Evolutionary conservation across 2,888 invertebrate species (phyloP).

Genomic region (Dusona sp.): DNA sequence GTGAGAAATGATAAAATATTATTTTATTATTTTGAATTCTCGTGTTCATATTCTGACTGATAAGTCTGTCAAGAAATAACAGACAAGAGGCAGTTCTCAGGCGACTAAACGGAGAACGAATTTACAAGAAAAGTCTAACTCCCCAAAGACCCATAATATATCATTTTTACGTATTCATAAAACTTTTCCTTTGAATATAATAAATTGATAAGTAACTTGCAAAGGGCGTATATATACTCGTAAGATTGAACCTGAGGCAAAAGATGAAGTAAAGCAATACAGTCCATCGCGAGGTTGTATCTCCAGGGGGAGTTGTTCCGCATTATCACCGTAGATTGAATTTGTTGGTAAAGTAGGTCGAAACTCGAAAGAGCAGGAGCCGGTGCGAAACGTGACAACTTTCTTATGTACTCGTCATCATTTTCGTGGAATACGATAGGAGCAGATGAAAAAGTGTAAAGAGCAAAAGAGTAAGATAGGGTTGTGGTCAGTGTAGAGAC

Average conservation of each 20-base stretch:
- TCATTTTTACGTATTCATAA: slow-evolving; percentile 23
- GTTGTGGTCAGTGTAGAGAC: background rate
- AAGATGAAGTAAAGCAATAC: slow-evolving; percentile 38
- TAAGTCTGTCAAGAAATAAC: background rate
- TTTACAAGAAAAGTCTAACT: background rate
- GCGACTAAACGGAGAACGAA: background rate
- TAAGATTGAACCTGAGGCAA: background rate
- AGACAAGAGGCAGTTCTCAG: background rate
- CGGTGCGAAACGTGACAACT: slow-evolving; percentile 33
- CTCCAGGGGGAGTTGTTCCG: slow-evolving; percentile 39
- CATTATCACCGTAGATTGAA: slow-evolving; percentile 64
- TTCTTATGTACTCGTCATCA: slow-evolving; percentile 44
- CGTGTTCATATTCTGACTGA: background rate
- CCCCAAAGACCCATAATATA: background rate
- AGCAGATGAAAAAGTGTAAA: slow-evolving; percentile 1
- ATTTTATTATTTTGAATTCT: background rate
- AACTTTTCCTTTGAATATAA: slow-evolving; percentile 3
- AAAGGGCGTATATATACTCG: background rate
- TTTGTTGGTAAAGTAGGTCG: slow-evolving; percentile 65
- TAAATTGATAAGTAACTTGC: slow-evolving; percentile 21
- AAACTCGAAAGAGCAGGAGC: slow-evolving; percentile 31
- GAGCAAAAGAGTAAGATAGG: background rate
- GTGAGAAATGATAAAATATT: background rate
- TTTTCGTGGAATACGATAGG: slow-evolving; percentile 49
- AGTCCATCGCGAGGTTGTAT: slow-evolving; percentile 25